phyloP scores from a whole-genome alignment of 2,888 invertebrate genomes.

The Dromius quadrimaculatus region DNA sequence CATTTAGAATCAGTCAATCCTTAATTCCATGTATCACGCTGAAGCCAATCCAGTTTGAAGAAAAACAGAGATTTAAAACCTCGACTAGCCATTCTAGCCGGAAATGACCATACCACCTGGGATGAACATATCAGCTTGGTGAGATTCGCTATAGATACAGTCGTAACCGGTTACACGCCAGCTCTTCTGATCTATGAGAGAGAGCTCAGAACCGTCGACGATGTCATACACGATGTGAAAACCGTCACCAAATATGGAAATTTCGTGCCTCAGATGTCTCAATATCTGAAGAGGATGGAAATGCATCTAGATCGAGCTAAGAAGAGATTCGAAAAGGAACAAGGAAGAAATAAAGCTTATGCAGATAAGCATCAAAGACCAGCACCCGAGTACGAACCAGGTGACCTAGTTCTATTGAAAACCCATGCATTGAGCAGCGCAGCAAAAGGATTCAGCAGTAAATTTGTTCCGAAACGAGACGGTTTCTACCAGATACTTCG shows the following conservation, averaged over 20 bases:
- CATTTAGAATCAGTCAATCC: constrained; percentile 55
- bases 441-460: too few species aligned
- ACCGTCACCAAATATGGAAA: constrained; percentile 56
- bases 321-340: too few species aligned
- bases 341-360: too few species aligned
- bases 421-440: too few species aligned
- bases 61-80: constrained; percentile 56
- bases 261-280: constrained; percentile 23
- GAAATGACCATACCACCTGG: constrained; percentile 46
- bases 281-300: too few species aligned
- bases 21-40: constrained; percentile 59
- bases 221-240: constrained; percentile 55
- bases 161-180: constrained; percentile 57
- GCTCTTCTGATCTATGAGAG: constrained; percentile 59
- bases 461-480: too few species aligned
- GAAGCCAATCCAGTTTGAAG: constrained; percentile 58
- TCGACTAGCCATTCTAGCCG: constrained; percentile 54
- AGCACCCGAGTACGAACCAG: too few species aligned
- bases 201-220: constrained; percentile 57
- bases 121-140: constrained; percentile 46
- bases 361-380: too few species aligned
- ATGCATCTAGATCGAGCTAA: too few species aligned
- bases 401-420: too few species aligned
- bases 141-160: constrained; percentile 60
- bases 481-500: too few species aligned